A percentile compares a stretch with the other conserved stretches of the same genome.
Conservation (phyloP, 2,888 invertebrate species). For the Galeruca laticollis region DNA sequence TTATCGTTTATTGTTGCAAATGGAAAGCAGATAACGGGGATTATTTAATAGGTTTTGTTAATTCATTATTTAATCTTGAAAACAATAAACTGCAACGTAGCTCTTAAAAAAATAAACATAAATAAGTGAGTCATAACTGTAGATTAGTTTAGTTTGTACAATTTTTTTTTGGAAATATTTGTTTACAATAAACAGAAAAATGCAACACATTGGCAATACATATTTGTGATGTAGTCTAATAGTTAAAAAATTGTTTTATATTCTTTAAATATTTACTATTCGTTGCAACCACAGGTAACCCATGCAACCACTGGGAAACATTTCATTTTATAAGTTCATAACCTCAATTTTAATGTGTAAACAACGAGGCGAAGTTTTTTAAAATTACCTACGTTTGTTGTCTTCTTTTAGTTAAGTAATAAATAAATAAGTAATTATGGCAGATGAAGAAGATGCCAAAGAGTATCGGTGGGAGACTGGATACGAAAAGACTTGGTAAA, state of each 20-base stretch:
- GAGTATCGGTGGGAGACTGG: constrained; percentile 96
- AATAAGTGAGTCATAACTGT: not conserved
- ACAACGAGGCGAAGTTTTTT: not conserved
- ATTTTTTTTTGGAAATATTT: not conserved
- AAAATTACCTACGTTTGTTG: not conserved
- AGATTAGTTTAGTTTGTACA: not conserved
- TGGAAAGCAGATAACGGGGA: too few relatives aligned
- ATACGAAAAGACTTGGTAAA: constrained; percentile 92
- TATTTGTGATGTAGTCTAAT: not conserved
- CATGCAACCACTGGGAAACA: too few relatives aligned
- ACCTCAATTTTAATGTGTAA: not conserved
- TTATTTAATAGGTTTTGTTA: not conserved
- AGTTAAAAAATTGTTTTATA: not conserved
- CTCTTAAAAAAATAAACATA: constrained; percentile 1
- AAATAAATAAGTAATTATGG: constrained; percentile 70
- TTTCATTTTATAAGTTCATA: not conserved
- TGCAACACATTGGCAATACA: not conserved
- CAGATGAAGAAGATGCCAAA: constrained; percentile 86
- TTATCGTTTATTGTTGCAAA: too few relatives aligned
- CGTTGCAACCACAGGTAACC: too few relatives aligned
- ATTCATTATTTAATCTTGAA: not conserved
- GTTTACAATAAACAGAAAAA: not conserved
- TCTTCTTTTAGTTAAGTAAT: not conserved
- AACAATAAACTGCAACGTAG: not conserved
- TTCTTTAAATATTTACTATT: not conserved